Percentiles rank a stretch among this genome's conserved stretches.
Evolutionary conservation across 2,797 vertebrate species (phyloP).

Genomic region (Gallirallus australis): DNA sequence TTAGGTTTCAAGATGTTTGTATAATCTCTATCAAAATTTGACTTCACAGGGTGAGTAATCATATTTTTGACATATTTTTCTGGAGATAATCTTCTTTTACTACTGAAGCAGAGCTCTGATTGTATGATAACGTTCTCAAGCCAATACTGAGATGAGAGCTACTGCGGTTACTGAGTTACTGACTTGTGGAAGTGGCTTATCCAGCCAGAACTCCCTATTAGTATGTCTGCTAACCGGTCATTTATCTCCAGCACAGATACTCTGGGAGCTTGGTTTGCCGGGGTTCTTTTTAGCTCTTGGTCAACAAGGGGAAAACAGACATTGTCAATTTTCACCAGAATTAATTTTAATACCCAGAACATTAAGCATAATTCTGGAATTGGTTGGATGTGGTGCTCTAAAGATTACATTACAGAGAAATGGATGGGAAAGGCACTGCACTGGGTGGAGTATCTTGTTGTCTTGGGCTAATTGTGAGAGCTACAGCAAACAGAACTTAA

Average conservation of each 20-base stretch:
- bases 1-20: neutral
- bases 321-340: neutral
- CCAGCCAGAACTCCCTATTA: neutral
- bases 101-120: neutral
- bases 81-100: neutral
- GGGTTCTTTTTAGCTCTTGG: neutral
- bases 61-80: neutral
- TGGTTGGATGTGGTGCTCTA: neutral
- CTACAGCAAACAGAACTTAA: neutral
- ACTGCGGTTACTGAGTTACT: neutral
- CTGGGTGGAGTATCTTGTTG: neutral
- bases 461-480: neutral
- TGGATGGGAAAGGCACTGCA: neutral
- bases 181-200: neutral
- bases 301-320: neutral
- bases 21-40: neutral
- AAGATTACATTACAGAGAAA: neutral
- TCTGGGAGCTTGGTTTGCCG: neutral
- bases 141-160: neutral
- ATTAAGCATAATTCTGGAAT: neutral
- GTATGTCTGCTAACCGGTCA: rapidly evolving
- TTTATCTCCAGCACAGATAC: neutral
- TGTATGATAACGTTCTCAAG: neutral
- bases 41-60: neutral
- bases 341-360: neutral